phyloP scores from a whole-genome alignment of 2,888 invertebrate genomes.

The Ctenicera cuprea region DNA sequence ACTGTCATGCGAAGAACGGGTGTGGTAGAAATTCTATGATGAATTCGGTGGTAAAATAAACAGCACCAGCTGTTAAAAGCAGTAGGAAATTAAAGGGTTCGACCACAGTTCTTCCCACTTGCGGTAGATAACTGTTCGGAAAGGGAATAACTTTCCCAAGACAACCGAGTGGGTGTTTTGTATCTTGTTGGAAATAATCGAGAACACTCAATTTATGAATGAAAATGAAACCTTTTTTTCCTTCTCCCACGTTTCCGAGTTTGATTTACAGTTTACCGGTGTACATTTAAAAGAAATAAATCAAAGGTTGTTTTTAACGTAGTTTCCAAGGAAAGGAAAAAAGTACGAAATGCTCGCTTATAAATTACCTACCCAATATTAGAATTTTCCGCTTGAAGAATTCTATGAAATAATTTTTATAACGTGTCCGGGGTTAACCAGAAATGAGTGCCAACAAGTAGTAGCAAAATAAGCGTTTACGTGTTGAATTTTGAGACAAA shows the following conservation, averaged over 20 bases:
- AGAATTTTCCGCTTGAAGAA: not conserved
- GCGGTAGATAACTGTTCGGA: not conserved
- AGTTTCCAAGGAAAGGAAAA: no score
- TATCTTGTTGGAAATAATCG: not conserved
- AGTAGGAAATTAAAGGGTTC: conserved; percentile 20
- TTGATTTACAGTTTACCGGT: no score
- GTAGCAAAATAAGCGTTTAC: conserved; percentile 9
- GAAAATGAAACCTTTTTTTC: not conserved
- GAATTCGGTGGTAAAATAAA: conserved; percentile 12
- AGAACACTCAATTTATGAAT: not conserved
- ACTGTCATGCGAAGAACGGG: conserved; percentile 3
- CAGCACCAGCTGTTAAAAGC: conserved; percentile 3
- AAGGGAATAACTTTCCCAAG: not conserved
- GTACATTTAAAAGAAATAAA: no score
- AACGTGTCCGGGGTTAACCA: not conserved
- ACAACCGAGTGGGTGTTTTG: conserved; percentile 8
- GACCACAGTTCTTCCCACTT: conserved; percentile 14
- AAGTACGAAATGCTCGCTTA: no score
- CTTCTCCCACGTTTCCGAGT: no score
- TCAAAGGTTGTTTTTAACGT: no score
- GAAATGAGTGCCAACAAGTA: conserved; percentile 11
- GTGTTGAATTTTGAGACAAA: conserved; percentile 28
- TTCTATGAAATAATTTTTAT: not conserved
- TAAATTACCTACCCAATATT: not conserved
- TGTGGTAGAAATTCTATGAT: conserved; percentile 20